Percentiles rank a stretch among this genome's conserved stretches.
Evolutionary conservation across 1,140 invertebrate species (phyloP).

Genomic region (Sycophila sp.): DNA sequence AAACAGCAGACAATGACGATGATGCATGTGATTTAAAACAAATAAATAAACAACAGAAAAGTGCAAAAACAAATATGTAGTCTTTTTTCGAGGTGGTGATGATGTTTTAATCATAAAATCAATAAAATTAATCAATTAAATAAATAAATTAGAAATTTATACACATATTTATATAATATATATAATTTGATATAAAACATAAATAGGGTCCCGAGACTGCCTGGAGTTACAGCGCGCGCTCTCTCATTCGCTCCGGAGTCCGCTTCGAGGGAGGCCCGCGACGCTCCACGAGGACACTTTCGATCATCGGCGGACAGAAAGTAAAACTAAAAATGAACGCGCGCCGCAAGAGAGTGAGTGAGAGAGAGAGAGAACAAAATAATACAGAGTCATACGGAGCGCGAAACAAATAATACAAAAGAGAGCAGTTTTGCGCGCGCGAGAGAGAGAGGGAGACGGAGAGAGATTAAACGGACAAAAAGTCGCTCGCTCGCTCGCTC

Average conservation of each 20-base stretch:
- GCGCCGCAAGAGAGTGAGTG: background rate
- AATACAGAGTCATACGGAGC: conserved; percentile 11
- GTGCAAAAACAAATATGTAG: conserved; percentile 54
- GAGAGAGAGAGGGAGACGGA: no score
- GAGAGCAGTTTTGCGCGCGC: no score
- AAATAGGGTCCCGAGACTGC: conserved; percentile 63
- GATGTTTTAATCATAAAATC: conserved; percentile 64
- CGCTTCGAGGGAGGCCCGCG: background rate
- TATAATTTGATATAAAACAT: conserved; percentile 64
- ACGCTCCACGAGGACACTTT: conserved; percentile 29
- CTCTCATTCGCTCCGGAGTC: conserved; percentile 36
- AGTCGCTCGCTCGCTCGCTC: conserved; percentile 28
- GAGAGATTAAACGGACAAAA: conserved; percentile 21
- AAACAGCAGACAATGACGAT: background rate
- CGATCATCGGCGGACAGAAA: background rate
- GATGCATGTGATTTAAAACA: background rate
- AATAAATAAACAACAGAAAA: conserved; percentile 45
- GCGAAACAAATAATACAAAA: conserved; percentile 7
- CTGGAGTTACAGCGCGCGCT: conserved; percentile 54
- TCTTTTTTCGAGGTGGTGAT: conserved; percentile 57
- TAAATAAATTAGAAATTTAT: conserved; percentile 67
- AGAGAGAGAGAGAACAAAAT: background rate
- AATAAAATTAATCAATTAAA: conserved; percentile 68
- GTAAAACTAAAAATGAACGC: background rate
- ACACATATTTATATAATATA: conserved; percentile 57